Conservation (phyloP, 2,797 vertebrate species). For the Lithobates sylvaticus region DNA sequence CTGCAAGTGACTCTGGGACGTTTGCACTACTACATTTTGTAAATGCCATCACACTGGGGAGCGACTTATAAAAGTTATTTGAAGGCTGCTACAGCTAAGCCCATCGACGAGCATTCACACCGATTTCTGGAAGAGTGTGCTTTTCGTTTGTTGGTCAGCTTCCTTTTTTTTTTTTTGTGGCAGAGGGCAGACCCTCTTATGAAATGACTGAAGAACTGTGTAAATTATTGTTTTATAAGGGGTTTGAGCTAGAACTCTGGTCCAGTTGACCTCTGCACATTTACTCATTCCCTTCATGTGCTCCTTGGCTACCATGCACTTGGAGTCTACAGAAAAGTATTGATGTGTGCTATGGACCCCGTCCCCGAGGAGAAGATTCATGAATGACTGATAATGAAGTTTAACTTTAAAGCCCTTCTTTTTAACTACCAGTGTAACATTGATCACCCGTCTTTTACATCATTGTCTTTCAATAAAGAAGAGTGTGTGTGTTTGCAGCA, state of each 20-base stretch:
- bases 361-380: conserved; percentile 1
- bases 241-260: background rate
- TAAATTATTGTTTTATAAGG: conserved; percentile 13
- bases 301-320: background rate
- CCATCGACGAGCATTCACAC: background rate
- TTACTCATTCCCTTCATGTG: conserved; percentile 6
- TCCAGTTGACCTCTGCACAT: background rate
- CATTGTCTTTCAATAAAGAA: conserved; percentile 27
- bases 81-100: background rate
- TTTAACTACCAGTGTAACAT: background rate
- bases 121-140: background rate
- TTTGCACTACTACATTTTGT: conserved; percentile 23
- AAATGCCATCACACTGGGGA: background rate
- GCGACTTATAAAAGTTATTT: background rate
- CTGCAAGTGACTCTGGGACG: background rate
- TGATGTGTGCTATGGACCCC: background rate
- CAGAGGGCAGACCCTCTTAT: background rate
- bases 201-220: background rate
- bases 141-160: no score
- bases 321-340: background rate
- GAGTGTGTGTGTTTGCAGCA: conserved; percentile 8
- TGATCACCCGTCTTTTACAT: background rate
- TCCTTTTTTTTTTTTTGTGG: no score
- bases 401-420: background rate
- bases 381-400: background rate